Evolutionary conservation across 2,888 invertebrate genomes (phyloP).

Genomic region (Hoplodrina ambigua): DNA sequence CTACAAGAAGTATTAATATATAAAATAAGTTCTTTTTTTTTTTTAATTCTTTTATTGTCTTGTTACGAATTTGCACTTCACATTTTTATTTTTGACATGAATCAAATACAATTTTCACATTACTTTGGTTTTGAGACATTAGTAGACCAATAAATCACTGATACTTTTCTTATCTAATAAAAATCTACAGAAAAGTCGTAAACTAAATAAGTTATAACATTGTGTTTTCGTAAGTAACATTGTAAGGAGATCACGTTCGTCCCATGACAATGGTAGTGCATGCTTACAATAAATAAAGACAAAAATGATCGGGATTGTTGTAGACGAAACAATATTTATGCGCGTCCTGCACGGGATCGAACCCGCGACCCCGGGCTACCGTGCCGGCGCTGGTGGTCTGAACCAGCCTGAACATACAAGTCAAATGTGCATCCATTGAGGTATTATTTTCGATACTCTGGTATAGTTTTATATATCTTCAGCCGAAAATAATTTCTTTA

Average conservation of each 20-base stretch:
- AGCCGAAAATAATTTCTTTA: no score
- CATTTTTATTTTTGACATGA: no score
- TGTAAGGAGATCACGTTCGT: constrained; percentile 64
- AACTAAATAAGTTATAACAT: constrained; percentile 66
- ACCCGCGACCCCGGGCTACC: constrained; percentile 85
- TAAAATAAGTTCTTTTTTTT: no score
- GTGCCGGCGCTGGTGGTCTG: constrained; percentile 83
- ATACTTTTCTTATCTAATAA: constrained; percentile 25
- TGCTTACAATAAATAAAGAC: constrained; percentile 84
- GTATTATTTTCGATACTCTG: constrained; percentile 1
- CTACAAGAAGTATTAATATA: no score
- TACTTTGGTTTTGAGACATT: neutral
- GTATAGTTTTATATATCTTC: no score
- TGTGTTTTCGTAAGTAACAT: constrained; percentile 52
- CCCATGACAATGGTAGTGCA: constrained; percentile 78
- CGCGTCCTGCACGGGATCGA: constrained; percentile 72
- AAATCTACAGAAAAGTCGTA: constrained; percentile 49
- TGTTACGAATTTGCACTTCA: no score
- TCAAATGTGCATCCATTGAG: constrained; percentile 42
- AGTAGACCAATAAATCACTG: neutral
- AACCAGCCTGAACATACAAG: constrained; percentile 72
- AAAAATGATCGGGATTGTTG: constrained; percentile 84
- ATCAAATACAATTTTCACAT: no score
- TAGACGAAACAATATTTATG: constrained; percentile 85
- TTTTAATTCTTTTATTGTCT: no score